phyloP scores from a whole-genome alignment of 2,888 invertebrate species.

The Asteroscopus sphinx region DNA sequence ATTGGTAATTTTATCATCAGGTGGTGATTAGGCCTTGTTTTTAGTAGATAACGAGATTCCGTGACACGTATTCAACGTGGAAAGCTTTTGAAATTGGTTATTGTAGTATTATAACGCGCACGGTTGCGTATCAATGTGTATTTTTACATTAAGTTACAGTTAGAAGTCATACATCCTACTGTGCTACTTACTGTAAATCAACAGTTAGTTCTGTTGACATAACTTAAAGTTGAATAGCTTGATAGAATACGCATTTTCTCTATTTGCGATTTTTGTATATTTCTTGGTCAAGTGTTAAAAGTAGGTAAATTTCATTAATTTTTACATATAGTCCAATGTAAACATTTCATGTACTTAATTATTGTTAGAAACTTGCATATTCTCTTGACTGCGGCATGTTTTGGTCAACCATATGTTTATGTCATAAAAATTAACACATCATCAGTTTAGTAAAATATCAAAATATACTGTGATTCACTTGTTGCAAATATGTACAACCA shows the following conservation, averaged over 20 bases:
- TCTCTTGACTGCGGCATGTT: neutral
- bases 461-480: too few relatives aligned
- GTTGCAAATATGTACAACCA: too few relatives aligned
- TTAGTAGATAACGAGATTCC: slow-evolving; percentile 45
- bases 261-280: neutral
- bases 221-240: slow-evolving; percentile 13
- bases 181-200: slow-evolving; percentile 19
- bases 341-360: too few relatives aligned
- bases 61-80: slow-evolving; percentile 57
- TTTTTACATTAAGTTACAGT: slow-evolving; percentile 21
- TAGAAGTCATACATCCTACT: slow-evolving; percentile 11
- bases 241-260: neutral
- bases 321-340: too few relatives aligned
- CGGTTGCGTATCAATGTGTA: slow-evolving; percentile 2
- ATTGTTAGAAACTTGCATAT: too few relatives aligned
- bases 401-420: neutral
- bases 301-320: neutral
- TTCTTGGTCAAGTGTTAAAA: neutral
- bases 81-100: slow-evolving; percentile 13
- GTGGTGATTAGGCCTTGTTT: slow-evolving; percentile 43
- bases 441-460: too few relatives aligned
- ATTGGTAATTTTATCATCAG: slow-evolving; percentile 40
- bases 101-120: slow-evolving; percentile 1
- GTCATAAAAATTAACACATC: too few relatives aligned
- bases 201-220: slow-evolving; percentile 40